phyloP scores from a whole-genome alignment of 2,888 invertebrate species.

The Amblyjoppa proteus region DNA sequence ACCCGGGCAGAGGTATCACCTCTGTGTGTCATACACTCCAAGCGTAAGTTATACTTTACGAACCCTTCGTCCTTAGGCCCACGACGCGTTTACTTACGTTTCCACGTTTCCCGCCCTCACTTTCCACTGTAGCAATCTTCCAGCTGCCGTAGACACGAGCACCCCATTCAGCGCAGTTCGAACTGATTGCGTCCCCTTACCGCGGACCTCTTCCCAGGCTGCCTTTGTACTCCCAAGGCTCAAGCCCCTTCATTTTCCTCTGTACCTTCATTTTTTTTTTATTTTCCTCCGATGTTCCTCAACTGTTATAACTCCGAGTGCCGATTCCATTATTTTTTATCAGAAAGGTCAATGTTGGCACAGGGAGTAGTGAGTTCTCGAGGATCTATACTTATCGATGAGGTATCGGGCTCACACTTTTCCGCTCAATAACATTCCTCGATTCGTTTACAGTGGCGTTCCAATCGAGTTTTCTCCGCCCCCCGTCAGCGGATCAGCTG shows the following conservation, averaged over 20 bases:
- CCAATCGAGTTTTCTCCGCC: slow-evolving; percentile 10
- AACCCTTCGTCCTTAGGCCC: not conserved
- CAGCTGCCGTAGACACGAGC: slow-evolving; percentile 1
- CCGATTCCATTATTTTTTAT: not conserved
- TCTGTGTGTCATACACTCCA: not conserved
- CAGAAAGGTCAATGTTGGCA: not conserved
- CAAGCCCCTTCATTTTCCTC: not conserved
- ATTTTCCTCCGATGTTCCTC: not conserved
- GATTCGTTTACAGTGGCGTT: not conserved
- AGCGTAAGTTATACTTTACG: not conserved
- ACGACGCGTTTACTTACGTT: not conserved
- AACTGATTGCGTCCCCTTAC: slow-evolving; percentile 14
- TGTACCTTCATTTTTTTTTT: not conserved
- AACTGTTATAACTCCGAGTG: not conserved
- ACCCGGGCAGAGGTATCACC: not conserved
- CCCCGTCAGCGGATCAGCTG: not conserved
- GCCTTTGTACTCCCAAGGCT: not conserved
- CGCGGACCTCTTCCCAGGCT: not conserved
- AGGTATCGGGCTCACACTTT: not conserved
- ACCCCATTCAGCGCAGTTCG: not conserved
- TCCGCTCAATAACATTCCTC: not conserved
- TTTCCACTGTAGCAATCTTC: slow-evolving; percentile 9
- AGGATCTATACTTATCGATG: slow-evolving; percentile 12
- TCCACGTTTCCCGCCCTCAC: not conserved
- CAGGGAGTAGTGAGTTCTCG: not conserved